Evolutionary conservation across 2,113 vertebrate species (phyloP).

Genomic region (Sander vitreus): DNA sequence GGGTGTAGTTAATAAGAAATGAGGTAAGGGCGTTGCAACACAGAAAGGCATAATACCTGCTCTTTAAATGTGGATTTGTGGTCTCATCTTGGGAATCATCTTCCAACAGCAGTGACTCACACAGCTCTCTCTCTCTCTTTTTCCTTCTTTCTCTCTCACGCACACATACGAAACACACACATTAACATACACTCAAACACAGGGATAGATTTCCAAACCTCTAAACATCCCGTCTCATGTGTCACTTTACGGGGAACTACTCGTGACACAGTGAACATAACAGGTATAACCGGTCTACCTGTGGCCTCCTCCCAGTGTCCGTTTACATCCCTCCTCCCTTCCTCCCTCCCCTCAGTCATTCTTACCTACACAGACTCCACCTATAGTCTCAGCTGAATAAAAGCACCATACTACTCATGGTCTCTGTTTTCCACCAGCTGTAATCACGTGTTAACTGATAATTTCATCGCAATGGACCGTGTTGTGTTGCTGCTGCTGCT

Average conservation of each 20-base stretch:
- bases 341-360: background rate
- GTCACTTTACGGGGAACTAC: background rate
- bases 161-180: too few relatives aligned
- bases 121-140: background rate
- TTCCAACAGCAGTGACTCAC: background rate
- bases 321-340: background rate
- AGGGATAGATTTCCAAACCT: background rate
- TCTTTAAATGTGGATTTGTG: too few relatives aligned
- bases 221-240: background rate
- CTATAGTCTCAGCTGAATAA: background rate
- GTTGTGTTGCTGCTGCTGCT: conserved; percentile 39
- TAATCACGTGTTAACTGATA: background rate
- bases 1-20: too few relatives aligned
- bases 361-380: background rate
- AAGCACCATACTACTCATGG: background rate
- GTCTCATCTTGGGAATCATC: too few relatives aligned
- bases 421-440: background rate
- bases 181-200: background rate
- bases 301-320: background rate
- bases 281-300: background rate
- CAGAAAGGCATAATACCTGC: too few relatives aligned
- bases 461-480: conserved; percentile 25
- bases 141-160: too few relatives aligned
- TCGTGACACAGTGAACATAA: background rate
- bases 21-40: too few relatives aligned